A percentile compares a stretch with the other conserved stretches of the same genome.
Evolutionary conservation across 2,797 vertebrate genomes (phyloP).

Genomic region (Takifugu ocellatus): DNA sequence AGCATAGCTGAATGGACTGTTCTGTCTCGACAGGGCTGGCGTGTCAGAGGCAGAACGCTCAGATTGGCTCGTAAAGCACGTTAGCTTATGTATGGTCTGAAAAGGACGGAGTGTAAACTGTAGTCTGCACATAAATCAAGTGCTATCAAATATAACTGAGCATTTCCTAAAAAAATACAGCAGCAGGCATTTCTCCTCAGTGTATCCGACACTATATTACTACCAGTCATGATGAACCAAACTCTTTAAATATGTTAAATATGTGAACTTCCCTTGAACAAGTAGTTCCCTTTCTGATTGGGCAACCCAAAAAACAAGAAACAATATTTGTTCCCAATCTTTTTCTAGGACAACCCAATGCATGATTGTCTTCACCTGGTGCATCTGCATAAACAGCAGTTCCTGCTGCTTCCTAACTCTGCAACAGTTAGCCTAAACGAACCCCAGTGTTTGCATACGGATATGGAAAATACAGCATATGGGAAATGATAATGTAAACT

Average conservation of each 20-base stretch:
- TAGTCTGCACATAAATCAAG: slow-evolving; percentile 45
- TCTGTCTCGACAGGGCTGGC: slow-evolving; percentile 48
- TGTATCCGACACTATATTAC: slow-evolving; percentile 40
- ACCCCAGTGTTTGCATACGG: slow-evolving; percentile 39
- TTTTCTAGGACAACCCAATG: slow-evolving; percentile 50
- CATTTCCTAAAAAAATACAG: slow-evolving; percentile 74
- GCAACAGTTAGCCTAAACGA: slow-evolving; percentile 15
- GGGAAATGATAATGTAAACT: slow-evolving; percentile 58
- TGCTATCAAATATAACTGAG: slow-evolving; percentile 48
- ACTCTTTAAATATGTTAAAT: slow-evolving; percentile 56
- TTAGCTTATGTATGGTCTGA: slow-evolving; percentile 67
- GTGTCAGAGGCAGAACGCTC: slow-evolving; percentile 57
- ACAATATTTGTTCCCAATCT: background rate
- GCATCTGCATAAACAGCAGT: slow-evolving; percentile 47
- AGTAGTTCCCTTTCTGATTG: slow-evolving; percentile 18
- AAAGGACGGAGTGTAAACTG: slow-evolving; percentile 50
- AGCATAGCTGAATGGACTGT: slow-evolving; percentile 41
- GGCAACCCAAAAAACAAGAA: slow-evolving; percentile 11
- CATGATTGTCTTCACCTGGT: slow-evolving; percentile 70
- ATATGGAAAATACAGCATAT: slow-evolving; percentile 61
- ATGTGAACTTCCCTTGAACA: slow-evolving; percentile 59
- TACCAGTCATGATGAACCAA: slow-evolving; percentile 52
- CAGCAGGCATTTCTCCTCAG: slow-evolving; percentile 54
- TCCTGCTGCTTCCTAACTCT: slow-evolving; percentile 25
- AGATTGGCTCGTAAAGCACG: slow-evolving; percentile 51